A percentile compares a stretch with the other conserved stretches of the same genome.
Conservation (phyloP, 2,888 invertebrate genomes). For the Seira musarum region DNA sequence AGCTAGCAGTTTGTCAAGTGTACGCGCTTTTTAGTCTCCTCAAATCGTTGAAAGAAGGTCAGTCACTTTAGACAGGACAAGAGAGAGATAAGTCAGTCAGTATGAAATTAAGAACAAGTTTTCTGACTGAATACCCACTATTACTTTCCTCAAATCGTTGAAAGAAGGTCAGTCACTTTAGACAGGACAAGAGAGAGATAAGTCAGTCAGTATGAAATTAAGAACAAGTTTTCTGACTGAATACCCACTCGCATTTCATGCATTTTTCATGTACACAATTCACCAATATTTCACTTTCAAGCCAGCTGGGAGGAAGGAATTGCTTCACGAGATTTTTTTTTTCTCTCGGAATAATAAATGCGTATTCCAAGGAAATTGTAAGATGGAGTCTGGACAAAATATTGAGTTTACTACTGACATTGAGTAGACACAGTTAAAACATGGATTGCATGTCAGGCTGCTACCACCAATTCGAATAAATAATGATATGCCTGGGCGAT, state of each 20-base stretch:
- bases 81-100: not conserved
- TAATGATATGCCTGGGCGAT: constrained; percentile 59
- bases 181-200: not conserved
- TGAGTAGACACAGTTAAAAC: constrained; percentile 11
- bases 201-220: not conserved
- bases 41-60: not conserved
- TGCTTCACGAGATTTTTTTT: too few species aligned
- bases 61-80: not conserved
- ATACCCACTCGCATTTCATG: not conserved
- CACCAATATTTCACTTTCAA: not conserved
- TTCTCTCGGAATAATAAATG: too few species aligned
- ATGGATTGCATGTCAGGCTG: constrained; percentile 57
- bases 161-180: not conserved
- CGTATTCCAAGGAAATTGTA: not conserved
- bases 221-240: not conserved
- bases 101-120: not conserved
- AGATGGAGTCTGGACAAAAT: not conserved
- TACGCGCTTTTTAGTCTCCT: not conserved
- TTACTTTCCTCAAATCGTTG: too few species aligned
- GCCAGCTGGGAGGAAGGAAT: not conserved
- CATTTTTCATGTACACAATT: not conserved
- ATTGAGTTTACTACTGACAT: not conserved
- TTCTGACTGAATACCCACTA: not conserved
- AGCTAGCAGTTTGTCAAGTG: not conserved
- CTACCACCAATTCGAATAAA: constrained; percentile 55